Base-by-base conservation (phyloP, 1,140 invertebrate genomes). In the Armadillidium nasatum region DNA sequence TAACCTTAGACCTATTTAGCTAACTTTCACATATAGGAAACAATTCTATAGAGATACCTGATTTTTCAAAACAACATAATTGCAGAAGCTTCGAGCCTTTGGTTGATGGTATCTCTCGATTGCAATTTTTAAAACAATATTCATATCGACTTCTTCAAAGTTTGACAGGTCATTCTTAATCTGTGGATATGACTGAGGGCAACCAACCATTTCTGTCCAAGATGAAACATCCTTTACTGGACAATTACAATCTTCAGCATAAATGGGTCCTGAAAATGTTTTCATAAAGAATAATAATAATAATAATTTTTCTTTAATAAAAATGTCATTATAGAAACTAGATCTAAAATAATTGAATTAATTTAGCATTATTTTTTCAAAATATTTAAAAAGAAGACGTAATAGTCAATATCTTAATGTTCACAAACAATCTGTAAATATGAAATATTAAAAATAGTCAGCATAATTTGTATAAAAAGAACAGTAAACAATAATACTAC, bases 41-140 rank as follows among this genome's bases (percentile, higher is more conserved):
- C 6, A 33, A 33, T 33, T 33, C 33, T 73, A 75, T 71, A 46
- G 44, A 82, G 80, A 81, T 83, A 92, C 90, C 84, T 91, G 84
- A 85, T 97, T 97, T 81, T 91, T 84, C 83, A 93, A 92, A 1
- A 98, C 86, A 44, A 91, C 89, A 87, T 97, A 98, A 84, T 96
- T 92, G 84, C 95, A 96, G 80, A 97, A 88, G 83, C 94, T 96
- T 79, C 93, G 89, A 76, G 91, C 90, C 77, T 90, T 89, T 10
- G 92, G 90, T 75, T 89, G 88, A 84, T 93, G 87, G 83, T 91
- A 94, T 76, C 85, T 85, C 78, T 86, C 83, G 4, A 89, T 84
- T 19, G 92, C 88, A 83, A 89, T 88, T 68, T 88, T 82, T 72
- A 93, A 85, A 78, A 91, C 86, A 69, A 85, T 81, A 75, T 88